These are phyloP conservation scores for Callinectes sapidus DNA, from an alignment of 2,888 invertebrate species.

Conservation along the genomic window DNA sequence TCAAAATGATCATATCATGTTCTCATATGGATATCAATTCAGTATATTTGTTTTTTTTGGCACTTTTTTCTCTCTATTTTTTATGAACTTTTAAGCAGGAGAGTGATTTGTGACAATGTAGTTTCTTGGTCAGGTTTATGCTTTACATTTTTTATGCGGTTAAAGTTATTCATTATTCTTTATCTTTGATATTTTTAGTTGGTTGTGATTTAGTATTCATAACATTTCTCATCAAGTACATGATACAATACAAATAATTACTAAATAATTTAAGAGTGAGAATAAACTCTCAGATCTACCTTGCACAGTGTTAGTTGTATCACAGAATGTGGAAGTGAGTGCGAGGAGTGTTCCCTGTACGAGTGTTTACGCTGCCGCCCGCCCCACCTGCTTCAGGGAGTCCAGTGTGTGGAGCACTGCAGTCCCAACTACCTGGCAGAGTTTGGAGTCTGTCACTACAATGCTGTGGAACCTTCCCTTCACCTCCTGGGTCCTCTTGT, in stretches of 20 bases:
- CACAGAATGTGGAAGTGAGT: conserved; percentile 67
- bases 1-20: too few species aligned
- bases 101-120: too few species aligned
- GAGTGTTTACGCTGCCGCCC: conserved; percentile 64
- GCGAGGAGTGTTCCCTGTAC: conserved; percentile 65
- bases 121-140: not conserved
- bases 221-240: not conserved
- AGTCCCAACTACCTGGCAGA: conserved; percentile 57
- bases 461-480: conserved; percentile 57
- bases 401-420: conserved; percentile 67
- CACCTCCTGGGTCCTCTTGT: conserved; percentile 53
- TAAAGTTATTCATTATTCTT: not conserved
- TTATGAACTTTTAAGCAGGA: too few species aligned
- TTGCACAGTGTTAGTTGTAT: conserved; percentile 26
- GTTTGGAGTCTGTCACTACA: conserved; percentile 59
- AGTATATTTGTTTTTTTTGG: too few species aligned
- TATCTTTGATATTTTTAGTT: not conserved
- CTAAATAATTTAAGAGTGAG: not conserved
- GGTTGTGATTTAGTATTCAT: not conserved
- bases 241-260: not conserved
- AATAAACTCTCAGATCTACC: not conserved
- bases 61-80: too few species aligned
- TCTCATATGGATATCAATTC: too few species aligned
- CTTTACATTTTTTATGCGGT: not conserved
- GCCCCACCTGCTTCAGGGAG: conserved; percentile 62